A percentile compares a stretch with the other conserved stretches of the same genome.
Conservation (phyloP, 2,888 invertebrate genomes). For the Rhabditophanes sp. region DNA sequence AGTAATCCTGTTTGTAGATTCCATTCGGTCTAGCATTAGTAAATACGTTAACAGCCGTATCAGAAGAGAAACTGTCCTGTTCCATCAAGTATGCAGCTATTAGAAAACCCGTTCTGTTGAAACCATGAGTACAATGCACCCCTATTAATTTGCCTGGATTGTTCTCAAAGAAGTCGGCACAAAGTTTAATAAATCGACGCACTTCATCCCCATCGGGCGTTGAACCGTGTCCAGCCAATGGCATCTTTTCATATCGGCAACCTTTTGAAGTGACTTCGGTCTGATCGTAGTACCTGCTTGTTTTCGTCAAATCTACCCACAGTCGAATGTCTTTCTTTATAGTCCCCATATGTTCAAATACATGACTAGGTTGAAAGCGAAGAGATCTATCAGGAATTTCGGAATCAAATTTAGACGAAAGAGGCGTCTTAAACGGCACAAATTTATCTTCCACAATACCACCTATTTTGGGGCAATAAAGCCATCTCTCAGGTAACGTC, state of each 20-base stretch:
- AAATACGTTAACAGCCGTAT: slow-evolving; percentile 66
- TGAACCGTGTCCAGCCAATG: slow-evolving; percentile 59
- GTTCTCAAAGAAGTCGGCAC: slow-evolving; percentile 52
- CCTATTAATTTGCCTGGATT: slow-evolving; percentile 46
- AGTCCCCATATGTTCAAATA: slow-evolving; percentile 50
- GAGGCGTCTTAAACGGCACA: slow-evolving; percentile 81
- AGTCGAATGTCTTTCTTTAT: slow-evolving; percentile 56
- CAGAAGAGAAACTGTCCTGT: slow-evolving; percentile 52
- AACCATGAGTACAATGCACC: slow-evolving; percentile 92
- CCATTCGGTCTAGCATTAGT: slow-evolving; percentile 64
- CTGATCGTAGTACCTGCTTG: slow-evolving; percentile 74
- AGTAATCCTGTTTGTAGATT: slow-evolving; percentile 90
- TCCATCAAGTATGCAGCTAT: slow-evolving; percentile 78
- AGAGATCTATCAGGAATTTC: slow-evolving; percentile 63
- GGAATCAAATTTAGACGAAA: slow-evolving; percentile 64
- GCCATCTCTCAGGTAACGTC: slow-evolving; percentile 49
- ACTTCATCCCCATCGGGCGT: slow-evolving; percentile 74
- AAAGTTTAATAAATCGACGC: slow-evolving; percentile 70
- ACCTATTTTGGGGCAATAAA: slow-evolving; percentile 49
- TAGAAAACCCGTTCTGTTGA: slow-evolving; percentile 90
- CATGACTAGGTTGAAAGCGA: slow-evolving; percentile 71
- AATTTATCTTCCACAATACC: slow-evolving; percentile 57
- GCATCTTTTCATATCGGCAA: slow-evolving; percentile 58
- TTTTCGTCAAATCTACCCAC: slow-evolving; percentile 92
- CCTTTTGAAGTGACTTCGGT: slow-evolving; percentile 51